phyloP scores from a whole-genome alignment of 1,140 invertebrate species.

The Platyura marginata region DNA sequence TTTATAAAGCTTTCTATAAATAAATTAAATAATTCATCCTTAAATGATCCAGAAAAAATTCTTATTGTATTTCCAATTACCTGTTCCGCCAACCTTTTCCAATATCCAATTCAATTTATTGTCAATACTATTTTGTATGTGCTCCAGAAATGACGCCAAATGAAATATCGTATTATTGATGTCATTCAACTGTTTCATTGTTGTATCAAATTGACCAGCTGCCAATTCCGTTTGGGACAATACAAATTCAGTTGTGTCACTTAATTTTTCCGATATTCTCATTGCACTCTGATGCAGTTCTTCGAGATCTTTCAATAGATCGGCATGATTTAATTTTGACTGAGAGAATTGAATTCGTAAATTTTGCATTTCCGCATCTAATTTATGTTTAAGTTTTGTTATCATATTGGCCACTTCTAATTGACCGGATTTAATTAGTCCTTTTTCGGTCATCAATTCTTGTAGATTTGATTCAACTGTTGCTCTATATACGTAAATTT shows the following conservation, averaged over 20 bases:
- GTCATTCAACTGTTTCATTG: constrained; percentile 35
- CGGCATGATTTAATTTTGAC: constrained; percentile 29
- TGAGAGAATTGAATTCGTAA: constrained; percentile 27
- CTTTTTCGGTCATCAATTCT: constrained; percentile 36
- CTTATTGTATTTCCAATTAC: constrained; percentile 20
- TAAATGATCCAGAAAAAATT: not conserved
- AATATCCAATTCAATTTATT: constrained; percentile 35
- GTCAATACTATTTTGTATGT: constrained; percentile 30
- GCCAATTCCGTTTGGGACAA: constrained; percentile 32
- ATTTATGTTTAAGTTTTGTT: constrained; percentile 31
- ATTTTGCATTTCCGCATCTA: constrained; percentile 29
- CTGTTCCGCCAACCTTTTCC: constrained; percentile 31
- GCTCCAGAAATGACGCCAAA: constrained; percentile 30
- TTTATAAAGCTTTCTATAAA: no score
- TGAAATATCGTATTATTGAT: constrained; percentile 38
- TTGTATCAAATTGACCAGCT: constrained; percentile 31
- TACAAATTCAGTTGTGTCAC: constrained; percentile 31
- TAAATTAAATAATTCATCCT: no score
- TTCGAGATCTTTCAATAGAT: constrained; percentile 34
- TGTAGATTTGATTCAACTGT: constrained; percentile 32
- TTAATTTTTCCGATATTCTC: constrained; percentile 34
- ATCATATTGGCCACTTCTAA: constrained; percentile 33
- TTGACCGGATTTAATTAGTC: constrained; percentile 36
- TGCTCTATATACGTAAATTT: no score
- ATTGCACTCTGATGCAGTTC: constrained; percentile 32